Evolutionary conservation across 2,797 vertebrate species (phyloP).

Genomic region (Hapalemur alaotrensis): DNA sequence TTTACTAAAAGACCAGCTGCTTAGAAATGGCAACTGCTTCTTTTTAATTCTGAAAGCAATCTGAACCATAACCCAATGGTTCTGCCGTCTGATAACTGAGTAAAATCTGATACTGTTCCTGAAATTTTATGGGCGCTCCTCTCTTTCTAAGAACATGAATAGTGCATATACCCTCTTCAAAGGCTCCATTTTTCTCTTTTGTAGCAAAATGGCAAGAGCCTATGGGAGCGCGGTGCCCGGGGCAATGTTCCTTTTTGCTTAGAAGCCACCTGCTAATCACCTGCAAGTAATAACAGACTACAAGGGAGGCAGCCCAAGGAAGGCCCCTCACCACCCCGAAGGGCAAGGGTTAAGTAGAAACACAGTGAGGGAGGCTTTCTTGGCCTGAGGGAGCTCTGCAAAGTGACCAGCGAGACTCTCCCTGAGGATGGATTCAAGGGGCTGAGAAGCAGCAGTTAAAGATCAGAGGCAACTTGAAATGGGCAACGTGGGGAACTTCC

Average conservation of each 20-base stretch:
- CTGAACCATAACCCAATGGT: not conserved
- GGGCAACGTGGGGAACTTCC: not conserved
- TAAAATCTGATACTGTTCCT: conserved; percentile 40
- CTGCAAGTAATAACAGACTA: conserved; percentile 48
- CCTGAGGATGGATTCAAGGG: conserved; percentile 79
- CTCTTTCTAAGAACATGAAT: conserved; percentile 61
- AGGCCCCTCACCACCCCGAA: not conserved
- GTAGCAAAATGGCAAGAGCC: conserved; percentile 69
- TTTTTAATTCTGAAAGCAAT: conserved; percentile 53
- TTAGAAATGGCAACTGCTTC: not conserved
- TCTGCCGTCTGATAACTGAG: conserved; percentile 62
- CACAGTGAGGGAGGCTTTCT: conserved; percentile 58
- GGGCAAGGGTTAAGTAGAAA: conserved; percentile 55
- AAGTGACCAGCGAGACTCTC: conserved; percentile 72
- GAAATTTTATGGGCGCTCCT: conserved; percentile 54
- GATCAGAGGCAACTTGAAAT: conserved; percentile 74
- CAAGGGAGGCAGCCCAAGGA: not conserved
- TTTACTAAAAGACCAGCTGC: not conserved
- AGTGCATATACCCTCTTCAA: conserved; percentile 68
- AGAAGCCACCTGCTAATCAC: conserved; percentile 71
- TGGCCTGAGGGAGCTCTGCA: conserved; percentile 71
- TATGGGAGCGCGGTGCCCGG: conserved; percentile 55
- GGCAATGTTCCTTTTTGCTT: conserved; percentile 64
- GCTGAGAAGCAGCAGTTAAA: conserved; percentile 42
- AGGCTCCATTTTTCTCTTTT: conserved; percentile 70